Conservation (phyloP, 2,888 invertebrate genomes). For the Heterodera filipjevi region DNA sequence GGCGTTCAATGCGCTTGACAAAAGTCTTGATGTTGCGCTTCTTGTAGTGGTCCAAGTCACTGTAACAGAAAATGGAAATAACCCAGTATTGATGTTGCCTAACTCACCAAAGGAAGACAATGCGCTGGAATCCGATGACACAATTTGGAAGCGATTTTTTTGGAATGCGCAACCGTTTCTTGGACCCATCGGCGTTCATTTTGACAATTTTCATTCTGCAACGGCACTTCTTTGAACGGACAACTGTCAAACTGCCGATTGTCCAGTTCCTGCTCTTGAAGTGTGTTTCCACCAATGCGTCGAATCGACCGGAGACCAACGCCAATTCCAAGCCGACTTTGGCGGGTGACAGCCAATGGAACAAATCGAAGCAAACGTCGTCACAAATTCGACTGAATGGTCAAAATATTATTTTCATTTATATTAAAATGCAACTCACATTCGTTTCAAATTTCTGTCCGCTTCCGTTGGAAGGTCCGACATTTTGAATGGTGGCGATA, state of each 20-base stretch:
- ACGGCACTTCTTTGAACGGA: neutral
- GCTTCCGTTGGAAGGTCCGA: too few relatives aligned
- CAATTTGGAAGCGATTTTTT: neutral
- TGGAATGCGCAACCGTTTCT: neutral
- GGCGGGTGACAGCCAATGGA: neutral
- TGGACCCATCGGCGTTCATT: neutral
- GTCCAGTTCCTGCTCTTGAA: neutral
- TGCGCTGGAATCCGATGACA: neutral
- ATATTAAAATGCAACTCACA: neutral
- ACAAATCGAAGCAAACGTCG: neutral
- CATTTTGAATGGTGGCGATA: too few relatives aligned
- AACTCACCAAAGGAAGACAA: neutral
- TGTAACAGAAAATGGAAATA: too few relatives aligned
- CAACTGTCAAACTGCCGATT: neutral
- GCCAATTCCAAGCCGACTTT: neutral
- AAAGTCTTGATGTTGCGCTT: too few relatives aligned
- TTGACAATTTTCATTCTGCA: neutral
- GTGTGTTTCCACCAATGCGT: neutral
- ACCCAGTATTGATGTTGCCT: too few relatives aligned
- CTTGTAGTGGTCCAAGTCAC: too few relatives aligned
- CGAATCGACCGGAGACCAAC: neutral
- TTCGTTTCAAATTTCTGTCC: too few relatives aligned
- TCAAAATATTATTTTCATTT: neutral
- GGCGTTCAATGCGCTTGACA: too few relatives aligned
- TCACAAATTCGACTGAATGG: neutral